phyloP scores from a whole-genome alignment of 2,888 invertebrate species.

The Stenotaenia linearis region DNA sequence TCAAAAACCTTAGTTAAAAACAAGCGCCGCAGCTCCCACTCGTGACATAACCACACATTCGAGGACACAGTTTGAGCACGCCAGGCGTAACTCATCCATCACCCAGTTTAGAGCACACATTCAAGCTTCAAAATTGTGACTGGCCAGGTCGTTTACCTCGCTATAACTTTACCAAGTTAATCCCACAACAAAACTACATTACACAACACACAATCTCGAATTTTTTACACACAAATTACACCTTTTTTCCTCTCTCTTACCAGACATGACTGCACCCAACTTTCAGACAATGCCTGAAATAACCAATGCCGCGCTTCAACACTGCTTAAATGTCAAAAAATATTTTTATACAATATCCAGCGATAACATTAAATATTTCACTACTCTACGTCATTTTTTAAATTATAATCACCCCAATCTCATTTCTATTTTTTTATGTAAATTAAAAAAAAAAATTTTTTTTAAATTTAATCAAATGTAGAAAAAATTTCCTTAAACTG shows the following conservation, averaged over 20 bases:
- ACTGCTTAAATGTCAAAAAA: not conserved
- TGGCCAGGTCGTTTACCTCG: slow-evolving; percentile 15
- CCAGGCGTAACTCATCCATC: slow-evolving; percentile 24
- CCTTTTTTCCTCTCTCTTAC: not conserved
- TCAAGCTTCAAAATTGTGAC: slow-evolving; percentile 20
- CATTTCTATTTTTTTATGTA: not conserved
- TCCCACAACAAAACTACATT: not conserved
- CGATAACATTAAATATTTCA: not conserved
- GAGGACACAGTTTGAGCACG: slow-evolving; percentile 9
- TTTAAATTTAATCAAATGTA: too few relatives aligned
- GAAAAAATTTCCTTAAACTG: not conserved
- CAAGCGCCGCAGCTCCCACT: not conserved
- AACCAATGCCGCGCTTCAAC: not conserved
- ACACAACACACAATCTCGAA: not conserved
- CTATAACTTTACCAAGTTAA: slow-evolving; percentile 11
- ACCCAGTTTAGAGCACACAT: slow-evolving; percentile 15
- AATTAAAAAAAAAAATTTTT: not conserved
- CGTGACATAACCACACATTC: slow-evolving; percentile 28
- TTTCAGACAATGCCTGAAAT: slow-evolving; percentile 24
- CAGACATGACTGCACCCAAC: slow-evolving; percentile 28
- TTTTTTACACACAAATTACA: not conserved
- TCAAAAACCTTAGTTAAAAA: not conserved
- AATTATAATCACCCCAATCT: not conserved
- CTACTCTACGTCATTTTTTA: not conserved
- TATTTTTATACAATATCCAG: not conserved